Evolutionary conservation across 92 coral and sea anemone genomes (phyloP).

Genomic region (Bergia puertoricense): DNA sequence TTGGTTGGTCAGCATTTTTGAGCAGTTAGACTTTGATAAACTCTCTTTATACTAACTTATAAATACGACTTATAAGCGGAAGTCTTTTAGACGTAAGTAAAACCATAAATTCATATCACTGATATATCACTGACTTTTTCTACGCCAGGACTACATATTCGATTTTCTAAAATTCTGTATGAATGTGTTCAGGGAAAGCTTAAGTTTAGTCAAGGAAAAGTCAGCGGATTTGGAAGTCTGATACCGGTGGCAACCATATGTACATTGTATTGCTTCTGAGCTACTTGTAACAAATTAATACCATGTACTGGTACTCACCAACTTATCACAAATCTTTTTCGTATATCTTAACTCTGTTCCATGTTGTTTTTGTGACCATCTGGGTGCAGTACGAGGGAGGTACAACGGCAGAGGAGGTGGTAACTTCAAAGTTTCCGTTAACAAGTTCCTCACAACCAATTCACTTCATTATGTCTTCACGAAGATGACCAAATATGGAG

Average conservation of each 20-base stretch:
- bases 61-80: background rate
- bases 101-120: too few relatives aligned
- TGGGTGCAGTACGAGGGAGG: conserved; percentile 45
- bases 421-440: conserved; percentile 71
- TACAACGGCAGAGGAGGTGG: conserved; percentile 52
- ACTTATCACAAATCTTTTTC: background rate
- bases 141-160: background rate
- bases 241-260: background rate
- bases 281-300: too few relatives aligned
- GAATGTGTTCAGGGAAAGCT: background rate
- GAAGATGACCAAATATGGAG: conserved; percentile 58
- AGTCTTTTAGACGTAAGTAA: too few relatives aligned
- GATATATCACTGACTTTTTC: too few relatives aligned
- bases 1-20: background rate
- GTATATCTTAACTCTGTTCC: background rate
- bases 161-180: background rate
- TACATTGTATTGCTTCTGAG: background rate
- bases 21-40: background rate
- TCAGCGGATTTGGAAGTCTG: background rate
- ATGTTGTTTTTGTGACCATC: background rate
- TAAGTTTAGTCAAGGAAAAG: background rate
- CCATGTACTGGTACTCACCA: too few relatives aligned
- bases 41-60: too few relatives aligned
- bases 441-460: conserved; percentile 89
- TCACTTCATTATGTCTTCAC: conserved; percentile 71